Conservation (phyloP, 2,888 invertebrate species). For the Eilema griseolum region DNA sequence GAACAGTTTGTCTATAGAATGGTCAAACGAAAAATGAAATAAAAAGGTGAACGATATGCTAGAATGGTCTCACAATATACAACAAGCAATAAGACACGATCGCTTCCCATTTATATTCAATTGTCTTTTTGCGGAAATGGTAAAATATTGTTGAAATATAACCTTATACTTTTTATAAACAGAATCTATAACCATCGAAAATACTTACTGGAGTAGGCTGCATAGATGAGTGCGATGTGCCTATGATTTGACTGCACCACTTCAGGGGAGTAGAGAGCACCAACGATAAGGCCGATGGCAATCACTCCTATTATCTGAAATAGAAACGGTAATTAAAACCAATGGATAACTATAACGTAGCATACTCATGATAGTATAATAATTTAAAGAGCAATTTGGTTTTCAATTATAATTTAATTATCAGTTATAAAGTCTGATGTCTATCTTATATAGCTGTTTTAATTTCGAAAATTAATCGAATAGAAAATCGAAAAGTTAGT, state of each 20-base stretch:
- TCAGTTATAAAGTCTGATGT: neutral
- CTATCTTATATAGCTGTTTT: neutral
- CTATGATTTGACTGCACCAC: conserved; percentile 85
- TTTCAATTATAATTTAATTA: neutral
- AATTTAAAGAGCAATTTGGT: neutral
- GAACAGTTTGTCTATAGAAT: conserved; percentile 7
- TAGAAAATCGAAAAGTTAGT: neutral
- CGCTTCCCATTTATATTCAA: neutral
- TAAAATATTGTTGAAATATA: neutral
- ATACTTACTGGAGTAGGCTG: conserved; percentile 86
- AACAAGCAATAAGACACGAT: neutral
- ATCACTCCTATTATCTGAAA: conserved; percentile 87
- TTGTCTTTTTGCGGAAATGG: neutral
- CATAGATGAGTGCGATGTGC: conserved; percentile 89
- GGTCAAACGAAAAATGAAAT: conserved; percentile 3
- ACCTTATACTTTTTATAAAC: neutral
- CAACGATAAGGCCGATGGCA: conserved; percentile 88
- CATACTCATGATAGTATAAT: neutral
- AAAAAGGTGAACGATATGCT: conserved; percentile 16
- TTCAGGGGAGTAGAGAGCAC: conserved; percentile 87
- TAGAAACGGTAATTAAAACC: conserved; percentile 21
- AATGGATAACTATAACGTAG: neutral
- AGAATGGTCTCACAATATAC: conserved; percentile 10
- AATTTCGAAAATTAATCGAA: neutral
- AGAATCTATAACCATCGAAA: neutral